Evolutionary conservation across 2,888 invertebrate genomes (phyloP).

Genomic region (Sinopyrophorus schimmeli): DNA sequence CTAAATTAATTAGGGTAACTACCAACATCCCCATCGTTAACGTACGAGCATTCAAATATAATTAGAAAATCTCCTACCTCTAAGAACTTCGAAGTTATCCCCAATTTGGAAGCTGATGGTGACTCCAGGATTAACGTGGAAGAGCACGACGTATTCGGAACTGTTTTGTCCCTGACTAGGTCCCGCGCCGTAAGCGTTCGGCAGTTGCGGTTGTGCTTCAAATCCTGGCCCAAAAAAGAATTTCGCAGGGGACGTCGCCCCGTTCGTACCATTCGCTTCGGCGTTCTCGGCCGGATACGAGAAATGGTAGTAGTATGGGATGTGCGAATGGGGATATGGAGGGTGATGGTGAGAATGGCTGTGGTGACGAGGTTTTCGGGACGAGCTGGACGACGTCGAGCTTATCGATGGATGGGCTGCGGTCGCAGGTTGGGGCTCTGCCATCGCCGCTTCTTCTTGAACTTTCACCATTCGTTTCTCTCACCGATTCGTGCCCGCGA

Average conservation of each 20-base stretch:
- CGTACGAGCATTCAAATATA: no score
- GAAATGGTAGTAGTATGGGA: conserved; percentile 56
- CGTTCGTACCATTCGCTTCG: conserved; percentile 50
- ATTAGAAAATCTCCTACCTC: conserved; percentile 63
- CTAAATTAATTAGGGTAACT: no score
- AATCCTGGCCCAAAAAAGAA: conserved; percentile 65
- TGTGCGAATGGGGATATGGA: conserved; percentile 54
- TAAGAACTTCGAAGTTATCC: conserved; percentile 73
- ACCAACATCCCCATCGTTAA: no score
- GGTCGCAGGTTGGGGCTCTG: conserved; percentile 47
- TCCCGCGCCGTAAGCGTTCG: conserved; percentile 41
- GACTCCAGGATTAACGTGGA: conserved; percentile 78
- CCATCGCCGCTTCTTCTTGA: conserved; percentile 53
- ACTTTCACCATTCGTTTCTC: conserved; percentile 54
- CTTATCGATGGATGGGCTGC: conserved; percentile 39
- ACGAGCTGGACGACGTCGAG: conserved; percentile 29
- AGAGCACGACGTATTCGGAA: conserved; percentile 68
- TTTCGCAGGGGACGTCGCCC: conserved; percentile 58
- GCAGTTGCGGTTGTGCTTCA: conserved; percentile 56
- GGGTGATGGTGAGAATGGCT: conserved; percentile 56
- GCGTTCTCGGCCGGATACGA: conserved; percentile 50
- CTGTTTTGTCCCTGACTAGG: conserved; percentile 45
- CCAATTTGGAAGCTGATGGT: conserved; percentile 75
- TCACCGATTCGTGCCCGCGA: conserved; percentile 18
- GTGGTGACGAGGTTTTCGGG: conserved; percentile 47